These are phyloP conservation scores for Acanthurus lineatus DNA, from an alignment of 2,797 vertebrate genomes.

Conservation along the genomic window DNA sequence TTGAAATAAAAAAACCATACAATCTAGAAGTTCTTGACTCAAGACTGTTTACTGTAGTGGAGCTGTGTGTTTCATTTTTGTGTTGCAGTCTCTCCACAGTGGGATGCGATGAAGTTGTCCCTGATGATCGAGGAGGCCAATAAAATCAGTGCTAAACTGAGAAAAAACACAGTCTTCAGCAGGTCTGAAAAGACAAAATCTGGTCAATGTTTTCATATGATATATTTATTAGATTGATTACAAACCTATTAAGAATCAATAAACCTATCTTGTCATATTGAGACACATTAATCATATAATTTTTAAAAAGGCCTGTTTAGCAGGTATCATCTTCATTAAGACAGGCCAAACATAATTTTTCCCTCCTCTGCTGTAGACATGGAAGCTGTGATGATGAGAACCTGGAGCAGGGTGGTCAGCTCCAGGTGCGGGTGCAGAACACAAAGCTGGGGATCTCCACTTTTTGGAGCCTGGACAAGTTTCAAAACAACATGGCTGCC, in stretches of 20 bases:
- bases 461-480: slow-evolving; percentile 95
- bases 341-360: background rate
- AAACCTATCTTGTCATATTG: background rate
- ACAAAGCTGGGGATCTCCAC: slow-evolving; percentile 91
- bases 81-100: slow-evolving; percentile 85
- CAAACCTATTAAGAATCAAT: background rate
- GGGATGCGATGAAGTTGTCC: slow-evolving; percentile 95
- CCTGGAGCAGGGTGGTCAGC: slow-evolving; percentile 49
- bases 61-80: slow-evolving; percentile 26
- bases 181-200: slow-evolving; percentile 66
- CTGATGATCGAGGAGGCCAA: slow-evolving; percentile 98
- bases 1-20: background rate
- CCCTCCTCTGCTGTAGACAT: slow-evolving; percentile 80
- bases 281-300: background rate
- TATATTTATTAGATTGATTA: background rate
- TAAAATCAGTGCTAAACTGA: slow-evolving; percentile 89
- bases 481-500: slow-evolving; percentile 92
- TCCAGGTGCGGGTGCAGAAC: slow-evolving; percentile 92
- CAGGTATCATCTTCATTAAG: background rate
- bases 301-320: background rate
- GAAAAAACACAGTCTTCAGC: slow-evolving; percentile 90
- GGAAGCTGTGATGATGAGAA: slow-evolving; percentile 80
- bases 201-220: background rate
- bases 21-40: background rate
- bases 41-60: background rate